Evolutionary conservation across 2,888 invertebrate genomes (phyloP), one percentile per base, ranked within the genome.

Genomic region (Carcina quercana): DNA sequence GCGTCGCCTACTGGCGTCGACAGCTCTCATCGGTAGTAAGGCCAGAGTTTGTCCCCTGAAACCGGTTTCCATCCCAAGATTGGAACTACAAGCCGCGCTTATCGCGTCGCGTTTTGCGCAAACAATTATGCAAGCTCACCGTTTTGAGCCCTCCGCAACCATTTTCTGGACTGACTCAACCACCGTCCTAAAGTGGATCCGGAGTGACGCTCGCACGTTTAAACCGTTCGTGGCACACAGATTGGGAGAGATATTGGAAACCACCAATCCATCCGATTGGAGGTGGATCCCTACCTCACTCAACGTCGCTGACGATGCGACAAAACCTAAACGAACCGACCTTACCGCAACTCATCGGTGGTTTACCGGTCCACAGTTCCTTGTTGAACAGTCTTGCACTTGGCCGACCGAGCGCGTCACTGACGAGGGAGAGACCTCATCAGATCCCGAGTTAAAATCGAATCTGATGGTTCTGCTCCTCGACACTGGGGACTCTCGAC

Each of bases 171-270:
- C 42, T 0, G 43, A 43, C 10, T 37, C 40, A 3, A 34, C 10
- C 2, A 45, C 47, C 1, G 40, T 38, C 1, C 20, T 43, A 1
- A 21, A 34, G 3, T 42, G 44, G 44, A 32, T 43, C 3, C 31
- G 35, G 1, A 35, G 29, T 15, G 38, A 40, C 3, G 22, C 43
- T 5, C 27, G 45, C 2, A 6, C 22, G 0, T 44, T 33, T 31
- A 42, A 42, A 28, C 28, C 35, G 0, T 44, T 39, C 21, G 40
- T 44, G 8, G 45, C 46, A 1, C 43, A 52, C 29, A 12, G 45
- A 3, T n/a, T 47, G 1, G 45, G 41, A 1, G 40, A 40, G 10
- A 49, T 47, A 8, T 28, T 33, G 10, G 45, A 47, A 3, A 28
- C 10, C 5, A 30, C 40, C 2, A 24, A 13, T 0, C n/a, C 20